Base-by-base conservation (phyloP, 2,113 vertebrate species). In the Falco punctatus region DNA sequence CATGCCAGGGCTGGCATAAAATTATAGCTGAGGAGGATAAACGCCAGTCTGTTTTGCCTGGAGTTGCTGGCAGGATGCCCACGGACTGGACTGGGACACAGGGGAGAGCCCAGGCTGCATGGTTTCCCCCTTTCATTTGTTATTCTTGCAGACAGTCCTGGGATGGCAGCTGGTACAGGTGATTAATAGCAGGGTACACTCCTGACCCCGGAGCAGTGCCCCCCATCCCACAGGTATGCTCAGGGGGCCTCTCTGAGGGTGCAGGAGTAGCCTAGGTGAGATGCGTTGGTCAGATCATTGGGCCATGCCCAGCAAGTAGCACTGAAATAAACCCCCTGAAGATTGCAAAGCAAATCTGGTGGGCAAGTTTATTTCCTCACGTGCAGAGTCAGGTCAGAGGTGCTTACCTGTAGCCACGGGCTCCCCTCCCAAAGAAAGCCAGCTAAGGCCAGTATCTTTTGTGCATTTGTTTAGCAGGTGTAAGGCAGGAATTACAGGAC, bases 301-400 rank as follows among this genome's bases (percentile, higher is more conserved):
- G 40, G 44, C 58, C 5, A 2, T 42, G 16, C 78, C 77, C 9
- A 5, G 10, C 28, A 22, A 0, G 2, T 10, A 9, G 46, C 57
- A 23, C 40, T 33, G 65, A 62, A 74, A 61, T 55, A 57, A 92
- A 94, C 52, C 2, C 11, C 38, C 8, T 0, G 2, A 0, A 44
- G 6, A 15, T 2, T 21, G 40, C 71, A 46, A 26, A 73, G 42
- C 28, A 18, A 15, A 24, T 15, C 26, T 8, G 40, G 15, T 44
- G 65, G 35, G 71, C 9, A 3, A 33, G 2, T 42, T 71, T 13
- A 6, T 67, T 13, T 55, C 62, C 10, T 3, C 55, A 5, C 9
- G 0, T 0, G 7, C 44, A 16, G 22, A 9, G 1, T 4, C 54
- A 27, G 87, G 8, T 5, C 40, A 1, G 15, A 44, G 62, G 1